These are phyloP conservation scores for Nycteola revayana DNA, from an alignment of 2,888 invertebrate species.

Conservation along the genomic window DNA sequence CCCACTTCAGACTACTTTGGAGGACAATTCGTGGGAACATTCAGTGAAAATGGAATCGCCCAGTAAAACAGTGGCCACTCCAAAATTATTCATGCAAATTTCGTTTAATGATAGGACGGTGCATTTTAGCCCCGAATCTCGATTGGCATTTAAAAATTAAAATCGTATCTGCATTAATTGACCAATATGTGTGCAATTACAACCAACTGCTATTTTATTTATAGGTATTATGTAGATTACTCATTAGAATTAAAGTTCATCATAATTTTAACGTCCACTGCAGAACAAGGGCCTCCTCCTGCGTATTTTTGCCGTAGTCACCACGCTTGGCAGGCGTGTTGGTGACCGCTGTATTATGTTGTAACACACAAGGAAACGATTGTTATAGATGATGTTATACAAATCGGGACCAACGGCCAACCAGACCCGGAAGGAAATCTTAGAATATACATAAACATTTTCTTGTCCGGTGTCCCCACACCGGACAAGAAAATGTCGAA, in stretches of 20 bases:
- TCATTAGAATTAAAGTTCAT: constrained; percentile 15
- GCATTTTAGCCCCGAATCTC: constrained; percentile 41
- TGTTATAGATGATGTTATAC: too few relatives aligned
- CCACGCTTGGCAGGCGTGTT: too few relatives aligned
- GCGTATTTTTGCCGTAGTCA: too few relatives aligned
- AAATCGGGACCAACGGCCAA: too few relatives aligned
- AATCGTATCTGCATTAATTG: constrained; percentile 21
- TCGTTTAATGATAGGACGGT: constrained; percentile 41
- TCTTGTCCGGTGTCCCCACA: too few relatives aligned
- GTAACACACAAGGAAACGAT: too few relatives aligned
- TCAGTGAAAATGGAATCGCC: constrained; percentile 35
- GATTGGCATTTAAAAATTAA: constrained; percentile 36
- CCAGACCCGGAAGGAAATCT: too few relatives aligned
- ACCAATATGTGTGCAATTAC: too few relatives aligned
- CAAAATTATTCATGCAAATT: constrained; percentile 56
- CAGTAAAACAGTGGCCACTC: constrained; percentile 37
- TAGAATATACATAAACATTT: too few relatives aligned
- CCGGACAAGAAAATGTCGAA: too few relatives aligned
- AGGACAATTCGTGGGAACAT: constrained; percentile 42
- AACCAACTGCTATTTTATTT: constrained; percentile 17
- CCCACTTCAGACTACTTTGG: constrained; percentile 29
- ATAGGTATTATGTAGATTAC: constrained; percentile 1
- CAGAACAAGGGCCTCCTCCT: too few relatives aligned
- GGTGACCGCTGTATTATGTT: too few relatives aligned
- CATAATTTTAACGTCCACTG: constrained; percentile 1